Base-by-base conservation (phyloP, 2,797 vertebrate genomes). In the Helostoma temminkii region DNA sequence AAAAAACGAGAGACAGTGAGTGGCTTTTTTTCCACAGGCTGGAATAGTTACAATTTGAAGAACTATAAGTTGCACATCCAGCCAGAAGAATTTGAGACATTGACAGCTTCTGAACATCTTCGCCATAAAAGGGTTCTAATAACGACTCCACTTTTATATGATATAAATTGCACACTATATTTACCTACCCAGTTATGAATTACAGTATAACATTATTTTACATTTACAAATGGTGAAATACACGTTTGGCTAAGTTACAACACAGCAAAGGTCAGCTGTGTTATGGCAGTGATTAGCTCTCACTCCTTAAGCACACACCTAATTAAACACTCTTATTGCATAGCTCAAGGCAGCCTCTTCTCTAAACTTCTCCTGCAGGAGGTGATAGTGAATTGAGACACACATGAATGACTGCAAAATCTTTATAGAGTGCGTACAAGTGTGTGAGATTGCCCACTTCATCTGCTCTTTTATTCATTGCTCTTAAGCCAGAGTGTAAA, bases 291-390 rank as follows among this genome's bases (percentile, higher is more conserved):
- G 75, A 87, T 73, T 63, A 62, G 61, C 60, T 57, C 39, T 78
- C 63, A 53, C 69, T 26, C 52, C 80, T 84, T 71, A 74, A 83
- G 64, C 66, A 67, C 70, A 81, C 41, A 82, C 60, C 62, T 90
- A 91, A 89, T 92, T 91, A 89, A 90, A 83, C 74, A 76, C 18
- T 81, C 71, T 86, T 84, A 89, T 85, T 83, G 81, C 69, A 78
- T 60, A 75, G 77, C 74, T 74, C 39, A 30, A 14, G 76, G 71
- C 67, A 55, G 47, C 48, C 43, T 69, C 62, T 32, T 63, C 49
- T 41, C 64, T 43, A 24, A 74, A 75, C 66, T 41, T 58, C 24
- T 70, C 52, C 73, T 65, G 74, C 48, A 53, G 18, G 49, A 43
- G 64, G 3, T 32, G 46, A 63, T 61, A 26, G 49, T 28, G 14